Conservation (phyloP, 1,140 invertebrate species). For the Cherax destructor region DNA sequence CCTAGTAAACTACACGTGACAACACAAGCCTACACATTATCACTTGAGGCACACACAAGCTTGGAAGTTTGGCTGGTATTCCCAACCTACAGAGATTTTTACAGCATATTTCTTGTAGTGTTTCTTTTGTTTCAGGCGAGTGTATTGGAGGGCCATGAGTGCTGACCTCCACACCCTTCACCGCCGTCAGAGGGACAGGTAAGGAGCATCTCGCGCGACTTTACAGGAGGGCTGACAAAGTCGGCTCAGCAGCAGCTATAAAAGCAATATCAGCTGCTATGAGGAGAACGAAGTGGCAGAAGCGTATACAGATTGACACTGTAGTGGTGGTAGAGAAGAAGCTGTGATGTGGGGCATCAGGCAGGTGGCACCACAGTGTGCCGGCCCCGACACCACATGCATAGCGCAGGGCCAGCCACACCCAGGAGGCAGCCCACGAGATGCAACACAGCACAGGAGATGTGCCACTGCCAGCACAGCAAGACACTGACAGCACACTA, state of each 20-base stretch:
- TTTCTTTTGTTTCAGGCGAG: conserved; percentile 42
- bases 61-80: conserved; percentile 52
- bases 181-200: conserved; percentile 44
- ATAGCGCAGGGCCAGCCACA: not conserved
- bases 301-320: conserved; percentile 60
- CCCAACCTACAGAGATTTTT: conserved; percentile 70
- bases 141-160: conserved; percentile 34
- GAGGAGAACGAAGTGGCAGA: conserved; percentile 57
- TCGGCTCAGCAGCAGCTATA: conserved; percentile 59
- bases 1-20: not conserved
- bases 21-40: conserved; percentile 1
- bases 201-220: conserved; percentile 1
- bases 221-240: conserved; percentile 46
- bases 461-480: conserved; percentile 43
- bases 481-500: conserved; percentile 61
- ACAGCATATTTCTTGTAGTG: conserved; percentile 53
- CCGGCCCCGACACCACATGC: not conserved
- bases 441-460: conserved; percentile 5
- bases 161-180: conserved; percentile 13
- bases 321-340: conserved; percentile 42
- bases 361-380: conserved; percentile 8
- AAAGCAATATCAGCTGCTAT: conserved; percentile 47
- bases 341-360: conserved; percentile 9
- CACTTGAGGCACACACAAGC: conserved; percentile 52
- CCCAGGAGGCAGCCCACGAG: not conserved